Conservation (phyloP, 2,888 invertebrate species). For the Phalera bucephala region DNA sequence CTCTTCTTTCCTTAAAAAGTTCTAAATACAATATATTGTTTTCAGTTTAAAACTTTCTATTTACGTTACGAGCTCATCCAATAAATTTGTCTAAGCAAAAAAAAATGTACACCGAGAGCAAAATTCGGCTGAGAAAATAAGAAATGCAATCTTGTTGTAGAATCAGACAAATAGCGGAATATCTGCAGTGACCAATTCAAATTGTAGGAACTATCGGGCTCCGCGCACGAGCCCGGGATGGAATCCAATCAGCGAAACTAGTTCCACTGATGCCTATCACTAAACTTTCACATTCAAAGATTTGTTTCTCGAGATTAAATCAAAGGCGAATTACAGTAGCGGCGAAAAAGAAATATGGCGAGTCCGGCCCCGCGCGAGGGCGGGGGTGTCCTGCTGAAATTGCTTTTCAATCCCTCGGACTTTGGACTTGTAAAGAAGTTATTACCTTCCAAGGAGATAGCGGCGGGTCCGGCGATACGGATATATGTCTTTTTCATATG, state of each 20-base stretch:
- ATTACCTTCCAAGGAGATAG: slow-evolving; percentile 83
- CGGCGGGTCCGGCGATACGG: slow-evolving; percentile 82
- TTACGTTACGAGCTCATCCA: too few species aligned
- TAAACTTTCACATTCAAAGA: slow-evolving; percentile 82
- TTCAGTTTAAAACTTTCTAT: too few species aligned
- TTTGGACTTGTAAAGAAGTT: slow-evolving; percentile 85
- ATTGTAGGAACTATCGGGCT: slow-evolving; percentile 61
- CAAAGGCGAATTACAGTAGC: slow-evolving; percentile 82
- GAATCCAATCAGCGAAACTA: slow-evolving; percentile 81
- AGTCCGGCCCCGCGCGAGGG: slow-evolving; percentile 74
- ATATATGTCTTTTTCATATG: slow-evolving; percentile 83
- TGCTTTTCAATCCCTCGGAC: slow-evolving; percentile 85
- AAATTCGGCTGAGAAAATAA: slow-evolving; percentile 63
- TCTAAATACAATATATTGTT: too few species aligned
- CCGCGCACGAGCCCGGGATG: slow-evolving; percentile 53
- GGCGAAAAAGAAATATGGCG: slow-evolving; percentile 82
- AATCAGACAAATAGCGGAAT: slow-evolving; percentile 73
- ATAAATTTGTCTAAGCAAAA: slow-evolving; percentile 8
- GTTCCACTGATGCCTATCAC: slow-evolving; percentile 80
- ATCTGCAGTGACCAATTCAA: slow-evolving; percentile 72
- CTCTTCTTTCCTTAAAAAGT: too few species aligned
- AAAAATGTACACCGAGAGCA: slow-evolving; percentile 35
- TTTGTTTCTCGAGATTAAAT: slow-evolving; percentile 83
- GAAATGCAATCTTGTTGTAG: slow-evolving; percentile 73
- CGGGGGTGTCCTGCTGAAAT: slow-evolving; percentile 83